These are phyloP conservation scores for Triplophysa yarkandensis DNA, from an alignment of 2,797 vertebrate species.

Conservation along the genomic window DNA sequence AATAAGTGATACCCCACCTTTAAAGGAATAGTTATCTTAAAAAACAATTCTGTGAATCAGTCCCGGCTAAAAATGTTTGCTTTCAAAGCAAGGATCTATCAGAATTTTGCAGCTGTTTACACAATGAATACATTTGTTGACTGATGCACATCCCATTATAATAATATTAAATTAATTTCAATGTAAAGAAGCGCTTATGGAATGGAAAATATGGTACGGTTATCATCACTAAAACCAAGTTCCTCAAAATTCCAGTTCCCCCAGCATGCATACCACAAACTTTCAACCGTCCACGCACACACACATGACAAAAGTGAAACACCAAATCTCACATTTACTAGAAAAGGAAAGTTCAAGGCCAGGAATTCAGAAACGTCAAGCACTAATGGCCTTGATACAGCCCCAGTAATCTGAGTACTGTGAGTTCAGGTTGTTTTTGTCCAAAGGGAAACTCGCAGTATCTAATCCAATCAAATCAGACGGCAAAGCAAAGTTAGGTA, in stretches of 20 bases:
- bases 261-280: neutral
- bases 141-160: neutral
- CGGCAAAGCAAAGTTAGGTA: slow-evolving; percentile 5
- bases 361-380: neutral
- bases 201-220: slow-evolving; percentile 15
- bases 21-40: too few relatives aligned
- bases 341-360: neutral
- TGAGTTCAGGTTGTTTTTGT: slow-evolving; percentile 16
- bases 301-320: neutral
- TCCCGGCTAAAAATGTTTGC: too few relatives aligned
- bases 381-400: slow-evolving; percentile 9
- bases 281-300: neutral
- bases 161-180: neutral
- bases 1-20: too few relatives aligned
- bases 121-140: too few relatives aligned
- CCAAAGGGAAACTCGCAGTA: slow-evolving; percentile 27
- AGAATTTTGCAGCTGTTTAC: too few relatives aligned
- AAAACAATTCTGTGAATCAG: too few relatives aligned
- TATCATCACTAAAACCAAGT: neutral
- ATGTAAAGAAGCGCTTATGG: neutral
- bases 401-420: slow-evolving; percentile 13
- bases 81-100: too few relatives aligned
- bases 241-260: slow-evolving; percentile 14
- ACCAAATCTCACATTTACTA: neutral
- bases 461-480: slow-evolving; percentile 42